Conservation (phyloP, 92 coral and sea anemone species). For the Hydrozoanthus gracilis region DNA sequence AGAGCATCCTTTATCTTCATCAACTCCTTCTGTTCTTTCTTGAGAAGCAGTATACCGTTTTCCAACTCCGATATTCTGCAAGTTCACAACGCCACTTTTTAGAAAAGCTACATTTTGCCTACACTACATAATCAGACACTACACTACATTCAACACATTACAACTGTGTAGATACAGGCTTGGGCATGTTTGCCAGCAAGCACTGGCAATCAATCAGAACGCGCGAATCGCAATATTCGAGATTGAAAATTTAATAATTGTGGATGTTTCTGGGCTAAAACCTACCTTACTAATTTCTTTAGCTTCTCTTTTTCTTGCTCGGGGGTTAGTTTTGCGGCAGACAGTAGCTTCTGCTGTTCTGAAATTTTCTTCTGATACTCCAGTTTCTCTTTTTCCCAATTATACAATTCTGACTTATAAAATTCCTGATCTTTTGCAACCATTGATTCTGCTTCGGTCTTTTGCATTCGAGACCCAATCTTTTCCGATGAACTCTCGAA, state of each 20-base stretch:
- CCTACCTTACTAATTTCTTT: constrained; percentile 16
- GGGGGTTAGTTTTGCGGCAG: background rate
- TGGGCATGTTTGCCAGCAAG: too few relatives aligned
- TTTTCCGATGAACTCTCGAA: background rate
- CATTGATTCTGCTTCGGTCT: background rate
- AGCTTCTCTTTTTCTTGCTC: background rate
- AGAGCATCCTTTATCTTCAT: constrained; percentile 52
- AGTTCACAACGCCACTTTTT: background rate
- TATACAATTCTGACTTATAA: background rate
- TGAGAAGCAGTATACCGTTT: constrained; percentile 67
- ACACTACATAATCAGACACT: too few relatives aligned
- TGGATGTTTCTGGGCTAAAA: background rate
- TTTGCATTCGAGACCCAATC: background rate
- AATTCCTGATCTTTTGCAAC: background rate
- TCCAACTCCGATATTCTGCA: constrained; percentile 75
- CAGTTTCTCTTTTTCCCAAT: background rate
- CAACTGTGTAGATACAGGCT: too few relatives aligned
- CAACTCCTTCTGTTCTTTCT: constrained; percentile 65
- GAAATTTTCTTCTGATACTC: background rate
- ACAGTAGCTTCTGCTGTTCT: background rate
- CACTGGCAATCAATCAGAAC: too few relatives aligned
- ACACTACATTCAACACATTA: too few relatives aligned
- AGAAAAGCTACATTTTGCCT: background rate
- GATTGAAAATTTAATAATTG: too few relatives aligned
- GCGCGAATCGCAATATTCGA: too few relatives aligned